Conservation (phyloP, 2,113 vertebrate species). For the Vireo altiloquus region DNA sequence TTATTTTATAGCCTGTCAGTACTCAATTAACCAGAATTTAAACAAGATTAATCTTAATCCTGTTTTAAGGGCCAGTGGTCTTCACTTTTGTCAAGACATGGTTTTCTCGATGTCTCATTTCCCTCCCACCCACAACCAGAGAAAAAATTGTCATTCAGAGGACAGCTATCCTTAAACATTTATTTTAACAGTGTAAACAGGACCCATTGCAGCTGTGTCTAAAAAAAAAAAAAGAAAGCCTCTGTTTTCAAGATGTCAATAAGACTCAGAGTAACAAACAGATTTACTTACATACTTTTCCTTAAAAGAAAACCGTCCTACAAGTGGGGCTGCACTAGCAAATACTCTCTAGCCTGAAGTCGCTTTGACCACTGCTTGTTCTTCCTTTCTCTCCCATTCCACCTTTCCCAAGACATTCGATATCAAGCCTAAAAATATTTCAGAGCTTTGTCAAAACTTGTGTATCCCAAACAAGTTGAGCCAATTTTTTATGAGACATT, state of each 20-base stretch:
- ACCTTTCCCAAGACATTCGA: background rate
- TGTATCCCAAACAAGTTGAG: background rate
- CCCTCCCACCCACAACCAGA: background rate
- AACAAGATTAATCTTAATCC: background rate
- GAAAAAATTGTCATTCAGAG: background rate
- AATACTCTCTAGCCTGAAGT: background rate
- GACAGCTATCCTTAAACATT: conserved; percentile 47
- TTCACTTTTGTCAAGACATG: background rate
- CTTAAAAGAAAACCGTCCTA: background rate
- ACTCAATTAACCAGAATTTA: background rate
- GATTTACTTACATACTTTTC: background rate
- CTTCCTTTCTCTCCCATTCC: background rate
- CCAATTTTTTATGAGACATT: conserved; percentile 16
- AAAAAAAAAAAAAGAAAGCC: background rate
- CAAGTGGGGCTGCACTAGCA: background rate
- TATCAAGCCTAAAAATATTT: background rate
- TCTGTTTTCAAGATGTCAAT: background rate
- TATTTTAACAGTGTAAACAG: conserved; percentile 55
- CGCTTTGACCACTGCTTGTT: background rate
- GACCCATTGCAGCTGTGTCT: background rate
- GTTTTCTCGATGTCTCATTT: conserved; percentile 24
- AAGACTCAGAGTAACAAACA: background rate
- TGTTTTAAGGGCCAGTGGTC: background rate
- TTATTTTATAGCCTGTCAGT: background rate
- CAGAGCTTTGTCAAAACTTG: conserved; percentile 35